Evolutionary conservation across 92 coral and sea anemone genomes (phyloP).

Genomic region (Heteractis magnifica): DNA sequence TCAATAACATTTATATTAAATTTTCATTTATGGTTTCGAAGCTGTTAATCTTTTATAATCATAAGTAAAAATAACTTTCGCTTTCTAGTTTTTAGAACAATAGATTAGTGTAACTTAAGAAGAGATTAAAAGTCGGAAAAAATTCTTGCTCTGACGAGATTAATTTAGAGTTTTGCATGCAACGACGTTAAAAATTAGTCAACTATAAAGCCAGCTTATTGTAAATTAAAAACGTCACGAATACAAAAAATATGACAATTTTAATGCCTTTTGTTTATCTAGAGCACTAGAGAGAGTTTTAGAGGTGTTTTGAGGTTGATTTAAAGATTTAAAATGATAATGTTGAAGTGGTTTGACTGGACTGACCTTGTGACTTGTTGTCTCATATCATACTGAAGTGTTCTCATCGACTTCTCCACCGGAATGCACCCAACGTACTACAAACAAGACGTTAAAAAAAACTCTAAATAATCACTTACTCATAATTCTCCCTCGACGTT

Average conservation of each 20-base stretch:
- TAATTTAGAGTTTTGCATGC: neutral
- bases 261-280: neutral
- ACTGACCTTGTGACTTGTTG: slow-evolving; percentile 94
- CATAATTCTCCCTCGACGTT: neutral
- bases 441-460: slow-evolving; percentile 6
- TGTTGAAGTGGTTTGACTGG: neutral
- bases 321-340: slow-evolving; percentile 1
- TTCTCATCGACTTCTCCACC: slow-evolving; percentile 95
- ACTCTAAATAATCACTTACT: neutral
- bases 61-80: neutral
- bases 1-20: neutral
- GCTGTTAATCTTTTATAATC: neutral
- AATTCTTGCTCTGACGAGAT: neutral
- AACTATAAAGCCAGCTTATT: neutral
- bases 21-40: neutral
- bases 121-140: neutral
- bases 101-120: neutral
- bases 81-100: neutral
- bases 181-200: neutral
- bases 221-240: neutral
- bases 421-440: slow-evolving; percentile 92
- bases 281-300: neutral
- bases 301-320: neutral
- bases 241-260: neutral
- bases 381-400: slow-evolving; percentile 90